A percentile compares a stretch with the other conserved stretches of the same genome.
These are phyloP conservation scores for Peromyscus melanophrys DNA, from an alignment of 2,797 vertebrate species.

Conservation along the genomic window DNA sequence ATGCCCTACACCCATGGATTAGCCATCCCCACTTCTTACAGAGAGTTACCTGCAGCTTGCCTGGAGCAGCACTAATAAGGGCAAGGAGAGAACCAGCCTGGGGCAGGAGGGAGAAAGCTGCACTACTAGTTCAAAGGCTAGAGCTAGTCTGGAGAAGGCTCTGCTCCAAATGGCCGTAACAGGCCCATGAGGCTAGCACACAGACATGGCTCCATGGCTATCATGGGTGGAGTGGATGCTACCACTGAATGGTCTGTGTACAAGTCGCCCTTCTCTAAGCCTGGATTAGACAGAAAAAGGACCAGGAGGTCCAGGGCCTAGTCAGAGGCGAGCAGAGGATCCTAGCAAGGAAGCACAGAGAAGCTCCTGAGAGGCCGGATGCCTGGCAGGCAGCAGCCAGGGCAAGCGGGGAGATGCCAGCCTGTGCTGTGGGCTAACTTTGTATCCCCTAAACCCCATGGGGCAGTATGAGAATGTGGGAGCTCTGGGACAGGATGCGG, in stretches of 20 bases:
- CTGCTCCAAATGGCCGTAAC: not conserved
- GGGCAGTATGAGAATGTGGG: not conserved
- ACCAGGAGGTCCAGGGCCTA: too few species aligned
- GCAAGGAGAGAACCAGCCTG: too few species aligned
- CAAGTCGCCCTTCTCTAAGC: too few species aligned
- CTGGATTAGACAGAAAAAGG: not conserved
- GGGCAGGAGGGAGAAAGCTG: not conserved
- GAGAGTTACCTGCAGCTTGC: too few species aligned
- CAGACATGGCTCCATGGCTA: not conserved
- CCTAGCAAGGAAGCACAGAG: too few species aligned
- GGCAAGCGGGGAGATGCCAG: rapidly evolving
- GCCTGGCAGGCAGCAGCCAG: not conserved
- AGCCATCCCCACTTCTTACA: too few species aligned
- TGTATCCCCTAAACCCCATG: not conserved
- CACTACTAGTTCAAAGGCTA: not conserved
- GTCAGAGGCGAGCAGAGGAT: not conserved
- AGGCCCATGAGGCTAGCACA: not conserved
- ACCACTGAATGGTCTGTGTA: rapidly evolving
- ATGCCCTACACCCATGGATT: rapidly evolving
- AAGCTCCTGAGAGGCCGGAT: not conserved
- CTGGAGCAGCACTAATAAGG: not conserved
- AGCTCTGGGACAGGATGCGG: not conserved
- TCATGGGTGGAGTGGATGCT: rapidly evolving
- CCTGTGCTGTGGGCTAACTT: not conserved
- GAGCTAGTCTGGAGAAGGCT: not conserved